These are phyloP conservation scores for Ptiloglossa arizonensis DNA, from an alignment of 1,140 invertebrate species.

Conservation along the genomic window DNA sequence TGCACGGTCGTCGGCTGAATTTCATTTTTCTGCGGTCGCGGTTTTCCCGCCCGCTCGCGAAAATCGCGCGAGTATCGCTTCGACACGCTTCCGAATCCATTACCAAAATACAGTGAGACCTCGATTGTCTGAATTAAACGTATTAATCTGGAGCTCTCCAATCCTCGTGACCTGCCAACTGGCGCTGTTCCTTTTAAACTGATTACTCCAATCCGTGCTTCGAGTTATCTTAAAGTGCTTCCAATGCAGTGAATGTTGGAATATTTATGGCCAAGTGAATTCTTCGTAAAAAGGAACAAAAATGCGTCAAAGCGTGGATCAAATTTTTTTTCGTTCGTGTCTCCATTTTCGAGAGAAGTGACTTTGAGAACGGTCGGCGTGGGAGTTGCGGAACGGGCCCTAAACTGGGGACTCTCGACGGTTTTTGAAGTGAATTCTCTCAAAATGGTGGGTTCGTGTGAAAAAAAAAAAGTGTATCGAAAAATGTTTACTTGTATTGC, in stretches of 20 bases:
- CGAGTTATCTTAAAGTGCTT: not conserved
- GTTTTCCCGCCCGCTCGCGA: not conserved
- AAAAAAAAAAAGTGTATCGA: not conserved
- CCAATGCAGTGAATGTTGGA: not conserved
- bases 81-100: not conserved
- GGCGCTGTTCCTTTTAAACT: not conserved
- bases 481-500: no score
- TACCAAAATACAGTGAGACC: not conserved
- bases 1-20: constrained; percentile 1
- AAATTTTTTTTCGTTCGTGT: not conserved
- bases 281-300: not conserved
- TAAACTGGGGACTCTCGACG: no score
- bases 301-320: not conserved
- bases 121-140: constrained; percentile 1
- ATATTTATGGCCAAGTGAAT: not conserved
- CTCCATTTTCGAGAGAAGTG: not conserved
- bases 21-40: constrained; percentile 24
- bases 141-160: not conserved
- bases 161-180: not conserved
- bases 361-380: not conserved
- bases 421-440: not conserved
- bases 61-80: not conserved
- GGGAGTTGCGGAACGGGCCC: no score
- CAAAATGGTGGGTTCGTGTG: not conserved
- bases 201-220: not conserved